These are phyloP conservation scores for Antidorcas marsupialis DNA, from an alignment of 2,113 vertebrate species.

Conservation along the genomic window DNA sequence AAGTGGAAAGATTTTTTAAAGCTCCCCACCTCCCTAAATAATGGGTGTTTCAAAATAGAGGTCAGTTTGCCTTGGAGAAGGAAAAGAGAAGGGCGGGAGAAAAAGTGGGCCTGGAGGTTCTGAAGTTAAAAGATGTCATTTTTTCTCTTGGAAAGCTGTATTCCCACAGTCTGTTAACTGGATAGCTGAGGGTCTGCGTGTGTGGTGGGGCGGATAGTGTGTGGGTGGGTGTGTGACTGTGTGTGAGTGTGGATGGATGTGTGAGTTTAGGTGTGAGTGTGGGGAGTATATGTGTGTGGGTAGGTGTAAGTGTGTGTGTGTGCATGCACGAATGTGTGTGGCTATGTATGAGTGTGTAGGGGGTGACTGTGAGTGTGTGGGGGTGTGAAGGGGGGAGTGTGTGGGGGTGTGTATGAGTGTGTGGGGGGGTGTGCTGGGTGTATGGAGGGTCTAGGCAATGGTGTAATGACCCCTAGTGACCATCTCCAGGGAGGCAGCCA, in stretches of 20 bases:
- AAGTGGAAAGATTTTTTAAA: background rate
- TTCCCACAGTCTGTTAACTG: background rate
- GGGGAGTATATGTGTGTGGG: background rate
- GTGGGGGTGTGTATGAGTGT: background rate
- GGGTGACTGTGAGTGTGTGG: background rate
- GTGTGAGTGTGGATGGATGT: background rate
- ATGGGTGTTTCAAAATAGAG: background rate
- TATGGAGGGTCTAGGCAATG: no score
- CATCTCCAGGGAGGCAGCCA: background rate
- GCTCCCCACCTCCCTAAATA: background rate
- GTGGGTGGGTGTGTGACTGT: background rate
- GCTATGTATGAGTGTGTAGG: background rate
- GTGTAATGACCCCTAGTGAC: fast-evolving
- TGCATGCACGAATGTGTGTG: fast-evolving
- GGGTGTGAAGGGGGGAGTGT: background rate
- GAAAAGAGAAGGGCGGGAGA: background rate
- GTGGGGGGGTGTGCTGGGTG: background rate
- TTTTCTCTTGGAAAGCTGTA: background rate
- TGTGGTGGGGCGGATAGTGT: fast-evolving
- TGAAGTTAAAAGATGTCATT: background rate
- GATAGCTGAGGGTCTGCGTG: background rate
- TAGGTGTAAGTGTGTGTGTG: background rate
- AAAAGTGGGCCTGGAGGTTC: background rate
- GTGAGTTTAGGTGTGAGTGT: background rate
- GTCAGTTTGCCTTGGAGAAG: background rate